Evolutionary conservation across 2,888 invertebrate species (phyloP).

Genomic region (Erebia epiphron): DNA sequence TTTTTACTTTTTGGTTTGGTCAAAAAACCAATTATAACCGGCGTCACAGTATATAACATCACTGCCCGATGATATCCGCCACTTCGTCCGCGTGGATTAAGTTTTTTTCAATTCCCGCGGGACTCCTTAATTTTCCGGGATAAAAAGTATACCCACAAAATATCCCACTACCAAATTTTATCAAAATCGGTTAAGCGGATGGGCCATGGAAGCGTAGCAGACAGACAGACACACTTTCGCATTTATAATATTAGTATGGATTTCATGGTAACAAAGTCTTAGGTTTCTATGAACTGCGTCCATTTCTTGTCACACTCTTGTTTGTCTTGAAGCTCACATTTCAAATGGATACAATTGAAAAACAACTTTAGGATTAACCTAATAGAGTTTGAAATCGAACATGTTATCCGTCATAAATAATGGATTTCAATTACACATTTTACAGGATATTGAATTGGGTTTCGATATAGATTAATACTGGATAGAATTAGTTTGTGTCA

Average conservation of each 20-base stretch:
- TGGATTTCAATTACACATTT: constrained; percentile 39
- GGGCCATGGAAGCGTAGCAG: too few relatives aligned
- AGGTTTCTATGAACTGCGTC: constrained; percentile 26
- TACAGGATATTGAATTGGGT: constrained; percentile 42
- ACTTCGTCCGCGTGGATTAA: too few relatives aligned
- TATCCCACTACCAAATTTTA: too few relatives aligned
- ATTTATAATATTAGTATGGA: too few relatives aligned
- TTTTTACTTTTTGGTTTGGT: too few relatives aligned
- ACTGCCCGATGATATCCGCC: too few relatives aligned
- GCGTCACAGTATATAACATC: constrained; percentile 7
- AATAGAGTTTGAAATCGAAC: constrained; percentile 21
- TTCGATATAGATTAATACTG: constrained; percentile 43
- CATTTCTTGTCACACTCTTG: constrained; percentile 30
- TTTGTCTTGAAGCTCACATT: constrained; percentile 21
- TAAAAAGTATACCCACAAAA: too few relatives aligned
- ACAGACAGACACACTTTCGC: too few relatives aligned
- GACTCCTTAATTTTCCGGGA: too few relatives aligned
- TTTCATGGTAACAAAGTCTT: constrained; percentile 17
- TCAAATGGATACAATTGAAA: not conserved
- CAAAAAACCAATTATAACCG: constrained; percentile 21
- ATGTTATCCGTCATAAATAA: constrained; percentile 36
- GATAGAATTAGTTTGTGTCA: constrained; percentile 40
- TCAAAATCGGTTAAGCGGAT: too few relatives aligned
- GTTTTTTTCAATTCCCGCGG: too few relatives aligned
- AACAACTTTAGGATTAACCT: not conserved